A percentile compares a stretch with the other conserved stretches of the same genome.
Evolutionary conservation across 2,797 vertebrate species (phyloP).

Genomic region (Labroides dimidiatus): DNA sequence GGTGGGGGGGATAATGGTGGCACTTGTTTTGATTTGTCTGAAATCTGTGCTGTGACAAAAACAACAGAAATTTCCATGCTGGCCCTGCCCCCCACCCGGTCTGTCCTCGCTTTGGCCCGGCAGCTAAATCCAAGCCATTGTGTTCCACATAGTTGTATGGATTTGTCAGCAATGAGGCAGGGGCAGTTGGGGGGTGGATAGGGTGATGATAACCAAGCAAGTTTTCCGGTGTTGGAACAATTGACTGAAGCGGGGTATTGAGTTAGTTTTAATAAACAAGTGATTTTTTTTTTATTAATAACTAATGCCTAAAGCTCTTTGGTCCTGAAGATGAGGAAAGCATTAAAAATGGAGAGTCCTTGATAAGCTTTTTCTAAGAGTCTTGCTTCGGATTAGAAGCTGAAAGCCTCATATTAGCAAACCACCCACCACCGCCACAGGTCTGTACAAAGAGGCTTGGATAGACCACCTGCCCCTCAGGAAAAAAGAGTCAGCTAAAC

Average conservation of each 20-base stretch:
- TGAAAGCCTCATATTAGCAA: conserved; percentile 56
- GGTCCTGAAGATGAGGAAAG: conserved; percentile 18
- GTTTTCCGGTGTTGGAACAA: conserved; percentile 56
- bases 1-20: conserved; percentile 25
- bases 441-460: conserved; percentile 66
- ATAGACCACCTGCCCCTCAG: conserved; percentile 60
- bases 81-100: conserved; percentile 45
- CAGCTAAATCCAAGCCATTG: conserved; percentile 83
- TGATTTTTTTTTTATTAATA: neutral
- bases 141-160: conserved; percentile 81
- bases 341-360: conserved; percentile 46
- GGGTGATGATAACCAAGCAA: conserved; percentile 68
- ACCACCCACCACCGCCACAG: conserved; percentile 25
- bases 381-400: conserved; percentile 60
- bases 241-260: conserved; percentile 30
- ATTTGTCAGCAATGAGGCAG: conserved; percentile 78
- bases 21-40: conserved; percentile 78
- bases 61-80: conserved; percentile 76
- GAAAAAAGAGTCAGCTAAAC: conserved; percentile 60
- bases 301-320: neutral
- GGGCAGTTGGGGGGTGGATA: conserved; percentile 39
- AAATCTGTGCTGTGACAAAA: conserved; percentile 75
- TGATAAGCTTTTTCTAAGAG: conserved; percentile 58
- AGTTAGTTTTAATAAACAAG: conserved; percentile 34
- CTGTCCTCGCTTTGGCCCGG: conserved; percentile 59